Percentiles rank a stretch among this genome's conserved stretches.
phyloP scores from a whole-genome alignment of 1,140 invertebrate genomes.

The Pseudomyrmex dendroicus region DNA sequence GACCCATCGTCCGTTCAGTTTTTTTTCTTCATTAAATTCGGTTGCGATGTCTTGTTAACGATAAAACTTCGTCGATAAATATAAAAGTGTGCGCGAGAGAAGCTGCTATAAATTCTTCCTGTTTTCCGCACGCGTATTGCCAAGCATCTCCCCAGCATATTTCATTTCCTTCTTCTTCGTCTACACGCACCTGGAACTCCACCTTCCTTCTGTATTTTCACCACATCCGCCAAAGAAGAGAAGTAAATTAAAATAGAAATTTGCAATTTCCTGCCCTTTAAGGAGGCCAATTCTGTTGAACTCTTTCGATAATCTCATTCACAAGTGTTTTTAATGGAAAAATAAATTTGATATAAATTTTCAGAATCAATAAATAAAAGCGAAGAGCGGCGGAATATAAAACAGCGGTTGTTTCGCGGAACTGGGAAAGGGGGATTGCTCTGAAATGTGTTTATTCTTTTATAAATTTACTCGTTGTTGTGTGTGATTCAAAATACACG shows the following conservation, averaged over 20 bases:
- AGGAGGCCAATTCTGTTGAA: constrained; percentile 33
- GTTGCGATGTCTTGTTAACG: constrained; percentile 53
- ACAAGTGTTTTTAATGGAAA: constrained; percentile 13
- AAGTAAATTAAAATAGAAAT: constrained; percentile 62
- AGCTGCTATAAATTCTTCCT: constrained; percentile 51
- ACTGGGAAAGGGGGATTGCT: too few relatives aligned
- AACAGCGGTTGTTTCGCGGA: not conserved
- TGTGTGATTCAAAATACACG: not conserved
- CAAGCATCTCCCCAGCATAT: constrained; percentile 43
- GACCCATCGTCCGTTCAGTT: not conserved
- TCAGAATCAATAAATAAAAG: constrained; percentile 6
- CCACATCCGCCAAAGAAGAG: constrained; percentile 21
- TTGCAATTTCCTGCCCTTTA: constrained; percentile 53
- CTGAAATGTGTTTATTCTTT: too few relatives aligned
- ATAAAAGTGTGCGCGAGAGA: not conserved
- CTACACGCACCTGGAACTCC: not conserved
- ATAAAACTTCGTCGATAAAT: constrained; percentile 46
- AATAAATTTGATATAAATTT: constrained; percentile 33
- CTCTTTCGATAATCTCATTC: constrained; percentile 15
- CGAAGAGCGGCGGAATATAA: constrained; percentile 9
- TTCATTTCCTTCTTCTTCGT: constrained; percentile 52
- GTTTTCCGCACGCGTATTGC: constrained; percentile 49
- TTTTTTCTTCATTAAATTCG: constrained; percentile 43
- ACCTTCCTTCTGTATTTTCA: constrained; percentile 36
- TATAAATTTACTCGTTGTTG: too few relatives aligned